Percentiles rank a stretch among this genome's conserved stretches.
These are phyloP conservation scores for Musca domestica DNA, from an alignment of 1,140 invertebrate species.

Conservation along the genomic window DNA sequence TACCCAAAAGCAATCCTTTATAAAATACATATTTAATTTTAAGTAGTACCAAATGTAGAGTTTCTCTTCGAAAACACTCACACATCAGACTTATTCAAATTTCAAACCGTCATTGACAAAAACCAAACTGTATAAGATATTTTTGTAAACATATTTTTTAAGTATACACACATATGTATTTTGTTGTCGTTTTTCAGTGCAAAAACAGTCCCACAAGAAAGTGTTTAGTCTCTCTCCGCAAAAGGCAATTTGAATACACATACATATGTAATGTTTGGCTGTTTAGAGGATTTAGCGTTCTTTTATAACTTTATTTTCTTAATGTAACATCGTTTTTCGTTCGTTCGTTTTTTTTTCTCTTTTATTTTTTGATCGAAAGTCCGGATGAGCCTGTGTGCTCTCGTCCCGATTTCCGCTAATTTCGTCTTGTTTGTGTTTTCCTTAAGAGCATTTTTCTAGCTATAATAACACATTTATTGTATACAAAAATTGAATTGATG, in stretches of 20 bases:
- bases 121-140: neutral
- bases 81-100: slow-evolving; percentile 8
- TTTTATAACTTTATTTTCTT: no score
- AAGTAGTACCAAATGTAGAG: slow-evolving; percentile 10
- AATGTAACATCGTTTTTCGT: no score
- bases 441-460: slow-evolving; percentile 2
- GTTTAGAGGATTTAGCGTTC: slow-evolving; percentile 1
- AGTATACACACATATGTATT: no score
- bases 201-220: neutral
- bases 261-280: slow-evolving; percentile 21
- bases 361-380: no score
- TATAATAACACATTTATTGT: slow-evolving; percentile 1
- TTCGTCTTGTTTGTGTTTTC: neutral
- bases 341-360: no score
- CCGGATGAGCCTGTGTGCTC: neutral
- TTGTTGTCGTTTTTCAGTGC: no score
- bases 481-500: neutral
- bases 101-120: neutral
- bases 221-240: neutral
- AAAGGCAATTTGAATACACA: slow-evolving; percentile 20
- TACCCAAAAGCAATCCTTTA: slow-evolving; percentile 21
- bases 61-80: slow-evolving; percentile 2
- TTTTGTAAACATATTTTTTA: slow-evolving; percentile 1
- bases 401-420: neutral
- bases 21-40: slow-evolving; percentile 8